Evolutionary conservation across 2,113 vertebrate genomes (phyloP).

Genomic region (Diphyllodes magnificus): DNA sequence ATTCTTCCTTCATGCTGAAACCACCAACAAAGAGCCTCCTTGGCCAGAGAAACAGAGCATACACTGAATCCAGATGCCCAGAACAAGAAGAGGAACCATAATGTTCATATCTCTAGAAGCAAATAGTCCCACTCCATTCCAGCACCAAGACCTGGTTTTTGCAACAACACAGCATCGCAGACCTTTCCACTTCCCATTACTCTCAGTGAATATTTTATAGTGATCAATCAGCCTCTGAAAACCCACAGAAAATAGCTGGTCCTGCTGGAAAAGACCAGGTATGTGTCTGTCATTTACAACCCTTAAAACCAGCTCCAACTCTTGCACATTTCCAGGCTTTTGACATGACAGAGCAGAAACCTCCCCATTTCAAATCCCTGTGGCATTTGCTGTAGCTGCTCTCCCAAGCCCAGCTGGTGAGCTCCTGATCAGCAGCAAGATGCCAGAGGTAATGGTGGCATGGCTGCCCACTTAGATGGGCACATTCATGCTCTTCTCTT

Average conservation of each 20-base stretch:
- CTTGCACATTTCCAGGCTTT: neutral
- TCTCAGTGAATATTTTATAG: neutral
- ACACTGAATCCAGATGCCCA: neutral
- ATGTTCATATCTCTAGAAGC: neutral
- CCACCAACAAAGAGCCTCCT: neutral
- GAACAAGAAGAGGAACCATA: neutral
- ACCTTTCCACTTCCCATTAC: neutral
- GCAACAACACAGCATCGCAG: neutral
- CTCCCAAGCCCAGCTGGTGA: neutral
- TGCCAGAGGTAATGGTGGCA: neutral
- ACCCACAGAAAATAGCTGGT: neutral
- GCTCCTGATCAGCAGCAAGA: neutral
- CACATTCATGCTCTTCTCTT: neutral
- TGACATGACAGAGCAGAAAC: neutral
- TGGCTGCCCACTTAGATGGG: neutral
- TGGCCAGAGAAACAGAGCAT: neutral
- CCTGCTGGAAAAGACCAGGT: neutral
- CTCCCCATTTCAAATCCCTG: neutral
- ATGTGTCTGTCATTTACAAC: neutral
- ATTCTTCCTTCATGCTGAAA: conserved; percentile 3
- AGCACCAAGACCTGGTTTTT: neutral
- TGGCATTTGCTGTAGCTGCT: neutral
- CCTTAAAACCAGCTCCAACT: neutral
- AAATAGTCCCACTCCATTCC: neutral
- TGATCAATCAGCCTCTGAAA: neutral